Conservation (phyloP, 2,797 vertebrate species). For the Macropodus opercularis region DNA sequence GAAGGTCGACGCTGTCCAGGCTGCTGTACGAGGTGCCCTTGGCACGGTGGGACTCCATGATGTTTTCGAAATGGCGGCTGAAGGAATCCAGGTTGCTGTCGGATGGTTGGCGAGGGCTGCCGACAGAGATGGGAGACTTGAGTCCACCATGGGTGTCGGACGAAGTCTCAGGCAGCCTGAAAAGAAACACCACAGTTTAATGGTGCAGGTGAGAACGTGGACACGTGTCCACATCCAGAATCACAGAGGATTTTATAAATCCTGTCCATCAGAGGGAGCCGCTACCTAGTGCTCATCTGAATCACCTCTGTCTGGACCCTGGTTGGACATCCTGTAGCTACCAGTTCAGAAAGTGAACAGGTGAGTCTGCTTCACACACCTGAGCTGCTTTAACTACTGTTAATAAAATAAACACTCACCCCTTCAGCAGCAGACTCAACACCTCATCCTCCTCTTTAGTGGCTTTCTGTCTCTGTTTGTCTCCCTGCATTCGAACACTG, state of each 20-base stretch:
- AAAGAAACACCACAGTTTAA: neutral
- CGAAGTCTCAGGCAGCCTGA: conserved; percentile 29
- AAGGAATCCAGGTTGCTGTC: conserved; percentile 88
- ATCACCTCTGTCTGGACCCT: too few species aligned
- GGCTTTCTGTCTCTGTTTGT: conserved; percentile 67
- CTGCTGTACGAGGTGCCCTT: conserved; percentile 98
- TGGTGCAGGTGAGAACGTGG: too few species aligned
- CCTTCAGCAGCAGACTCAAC: conserved; percentile 79
- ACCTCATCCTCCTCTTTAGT: conserved; percentile 71
- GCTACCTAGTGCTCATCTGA: too few species aligned
- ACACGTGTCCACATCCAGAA: too few species aligned
- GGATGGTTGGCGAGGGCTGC: conserved; percentile 84
- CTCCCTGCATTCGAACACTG: conserved; percentile 71
- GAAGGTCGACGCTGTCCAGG: conserved; percentile 91
- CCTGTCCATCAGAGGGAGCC: too few species aligned
- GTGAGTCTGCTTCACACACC: too few species aligned
- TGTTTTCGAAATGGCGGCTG: conserved; percentile 97
- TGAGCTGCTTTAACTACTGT: too few species aligned
- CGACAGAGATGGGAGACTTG: conserved; percentile 88
- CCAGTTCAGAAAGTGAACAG: too few species aligned
- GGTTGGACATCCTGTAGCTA: too few species aligned
- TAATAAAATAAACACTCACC: conserved; percentile 66
- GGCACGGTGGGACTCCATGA: conserved; percentile 96
- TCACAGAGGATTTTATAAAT: too few species aligned
- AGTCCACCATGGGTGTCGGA: conserved; percentile 66